Base-by-base conservation (phyloP, 2,113 vertebrate species). In the Bos indicus region DNA sequence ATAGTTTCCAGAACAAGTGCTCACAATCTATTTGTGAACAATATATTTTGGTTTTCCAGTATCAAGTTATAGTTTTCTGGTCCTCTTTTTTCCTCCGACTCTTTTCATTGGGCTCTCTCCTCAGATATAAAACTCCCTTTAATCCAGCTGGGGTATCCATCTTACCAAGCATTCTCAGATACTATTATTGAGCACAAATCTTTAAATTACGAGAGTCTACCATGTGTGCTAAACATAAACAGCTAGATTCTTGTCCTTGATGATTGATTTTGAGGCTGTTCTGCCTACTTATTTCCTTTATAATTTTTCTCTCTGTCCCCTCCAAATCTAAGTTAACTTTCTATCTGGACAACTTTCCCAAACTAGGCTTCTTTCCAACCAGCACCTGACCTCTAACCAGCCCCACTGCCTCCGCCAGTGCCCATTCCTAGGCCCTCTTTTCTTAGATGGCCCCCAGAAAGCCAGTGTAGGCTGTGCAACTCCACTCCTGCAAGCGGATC, bases 381-480 rank as follows among this genome's bases (percentile, higher is more conserved):
- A 46, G 30, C 52, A 40, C 5, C 5, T 48, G 5, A 36, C 16
- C 14, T 46, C 59, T 33, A 51, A 36, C 28, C 4, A 4, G 9
- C 6, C 26, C 43, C 83, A 16, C 21, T 86, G 16, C 57, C 28
- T 78, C n/a, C 6, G 2, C 26, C 4, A 9, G 15, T 0, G 26
- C 19, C 74, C 92, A 16, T 51, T 85, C n/a, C 80, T 6, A 87
- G 46, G 21, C 3, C 12, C 19, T 33, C 36, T 23, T 67, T 93
- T 13, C 84, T 94, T 96, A 96, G 51, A 97, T 85, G 97, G 95
- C 90, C 0, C 15, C 83, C 74, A 30, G 30, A n/a, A 57, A 64
- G 28, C 10, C 33, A 1, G 1, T 5, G 33, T 46, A 40, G 12
- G 57, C 30, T 6, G 13, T 0, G 23, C 3, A 2, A 7, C 48